Base-by-base conservation (phyloP, 2,113 vertebrate species). In the Cryptomyrus ogoouensis region DNA sequence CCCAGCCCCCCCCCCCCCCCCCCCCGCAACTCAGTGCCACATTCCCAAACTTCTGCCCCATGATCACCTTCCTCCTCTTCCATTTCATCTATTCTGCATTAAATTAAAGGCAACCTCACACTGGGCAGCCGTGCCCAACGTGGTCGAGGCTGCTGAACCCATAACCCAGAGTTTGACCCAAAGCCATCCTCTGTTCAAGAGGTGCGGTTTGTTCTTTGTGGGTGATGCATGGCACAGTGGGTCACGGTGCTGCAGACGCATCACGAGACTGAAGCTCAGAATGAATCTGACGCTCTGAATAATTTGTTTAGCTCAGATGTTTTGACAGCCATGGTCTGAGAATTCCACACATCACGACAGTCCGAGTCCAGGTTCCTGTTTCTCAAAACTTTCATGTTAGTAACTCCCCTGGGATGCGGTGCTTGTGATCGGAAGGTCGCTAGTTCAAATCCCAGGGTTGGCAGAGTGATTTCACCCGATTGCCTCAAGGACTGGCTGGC, bases 41-140 rank as follows among this genome's bases (percentile, higher is more conserved):
- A 15, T 62, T 83, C 58, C 10, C 42, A 7, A 74, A 62, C 21
- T 49, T 62, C 66, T 6, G 31, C 52, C 85, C 50, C 50, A 47
- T 4, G 17, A 9, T 47, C 35, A 24, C 31, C 58, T 49, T 74
- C 13, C 66, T 13, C 44, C 35, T 24, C 46, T 46, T 47, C 15
- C 6, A 19, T 62, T 66, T 46, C 15, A 49, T 47, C 27, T 13
- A 44, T 46, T 10, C 15, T 89, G 27, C 39, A 39, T 27, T 52
- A 85, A 77, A 90, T 90, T 84, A 70, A 89, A 89, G 52, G 58
- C 56, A 62, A 62, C 56, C 56, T n/a, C 19, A 24, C 56, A 58
- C 19, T 24, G 56, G 21, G 56, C 56, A 24, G 1, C 58, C 58
- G 7, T 27, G 62, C 62, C 62, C 9, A 27, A 66, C 2, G 62